Evolutionary conservation across 2,797 vertebrate genomes (phyloP).

Genomic region (Hydrolagus colliei): DNA sequence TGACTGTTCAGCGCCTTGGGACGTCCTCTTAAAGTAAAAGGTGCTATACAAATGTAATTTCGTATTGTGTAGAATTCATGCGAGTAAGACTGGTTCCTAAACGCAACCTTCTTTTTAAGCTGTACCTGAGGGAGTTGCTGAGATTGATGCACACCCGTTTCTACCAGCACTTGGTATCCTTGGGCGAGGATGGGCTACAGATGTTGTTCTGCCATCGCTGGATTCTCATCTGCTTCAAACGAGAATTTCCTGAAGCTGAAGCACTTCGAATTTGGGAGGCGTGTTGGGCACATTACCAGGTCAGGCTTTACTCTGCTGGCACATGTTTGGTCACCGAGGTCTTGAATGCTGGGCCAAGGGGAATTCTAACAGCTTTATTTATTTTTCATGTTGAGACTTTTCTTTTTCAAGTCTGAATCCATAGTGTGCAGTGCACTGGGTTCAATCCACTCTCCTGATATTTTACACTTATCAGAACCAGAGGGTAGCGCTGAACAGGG

Average conservation of each 20-base stretch:
- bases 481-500: no score
- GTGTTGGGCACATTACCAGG: slow-evolving; percentile 99
- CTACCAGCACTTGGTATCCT: slow-evolving; percentile 77
- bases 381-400: no score
- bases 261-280: slow-evolving; percentile 96
- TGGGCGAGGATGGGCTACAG: slow-evolving; percentile 93
- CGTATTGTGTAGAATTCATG: no score
- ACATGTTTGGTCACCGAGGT: neutral
- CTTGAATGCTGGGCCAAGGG: neutral
- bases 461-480: neutral
- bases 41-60: no score
- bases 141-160: slow-evolving; percentile 78
- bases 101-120: slow-evolving; percentile 50
- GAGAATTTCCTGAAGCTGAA: slow-evolving; percentile 89
- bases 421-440: neutral
- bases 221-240: slow-evolving; percentile 94
- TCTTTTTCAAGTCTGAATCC: neutral
- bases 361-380: neutral
- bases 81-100: neutral
- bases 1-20: no score
- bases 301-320: slow-evolving; percentile 39
- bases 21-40: no score
- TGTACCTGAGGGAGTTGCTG: slow-evolving; percentile 88
- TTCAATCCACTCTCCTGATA: neutral
- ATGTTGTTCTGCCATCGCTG: slow-evolving; percentile 97